A percentile compares a stretch with the other conserved stretches of the same genome.
Conservation (phyloP, 2,888 invertebrate genomes). For the Cistogaster globosa region DNA sequence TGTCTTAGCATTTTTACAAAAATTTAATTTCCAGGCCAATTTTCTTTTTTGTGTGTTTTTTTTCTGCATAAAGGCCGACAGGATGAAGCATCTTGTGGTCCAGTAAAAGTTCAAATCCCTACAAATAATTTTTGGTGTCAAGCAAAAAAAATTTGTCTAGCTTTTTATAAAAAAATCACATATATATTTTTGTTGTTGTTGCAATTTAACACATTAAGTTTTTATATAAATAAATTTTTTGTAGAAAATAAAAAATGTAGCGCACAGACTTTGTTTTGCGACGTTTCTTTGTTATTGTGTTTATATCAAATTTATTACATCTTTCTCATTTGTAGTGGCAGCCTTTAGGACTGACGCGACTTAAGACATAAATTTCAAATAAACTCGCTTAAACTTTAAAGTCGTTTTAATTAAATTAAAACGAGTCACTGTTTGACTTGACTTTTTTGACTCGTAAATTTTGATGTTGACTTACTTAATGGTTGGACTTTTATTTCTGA, state of each 20-base stretch:
- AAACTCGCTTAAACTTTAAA: slow-evolving; percentile 74
- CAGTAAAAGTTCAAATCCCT: too few species aligned
- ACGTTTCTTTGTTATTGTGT: neutral
- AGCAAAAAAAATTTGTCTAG: too few species aligned
- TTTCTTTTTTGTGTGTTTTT: too few species aligned
- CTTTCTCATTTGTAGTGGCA: slow-evolving; percentile 8
- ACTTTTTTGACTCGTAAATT: slow-evolving; percentile 50
- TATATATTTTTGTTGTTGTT: too few species aligned
- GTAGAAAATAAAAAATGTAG: neutral
- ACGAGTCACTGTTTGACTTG: slow-evolving; percentile 50
- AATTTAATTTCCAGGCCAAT: too few species aligned
- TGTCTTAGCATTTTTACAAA: too few species aligned
- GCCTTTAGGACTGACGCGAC: slow-evolving; percentile 66
- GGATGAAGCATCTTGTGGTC: too few species aligned
- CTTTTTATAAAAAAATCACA: too few species aligned
- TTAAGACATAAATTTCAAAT: slow-evolving; percentile 73
- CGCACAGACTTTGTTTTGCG: neutral
- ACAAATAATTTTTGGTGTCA: too few species aligned
- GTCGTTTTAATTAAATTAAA: slow-evolving; percentile 80
- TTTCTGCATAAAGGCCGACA: too few species aligned
- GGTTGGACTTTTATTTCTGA: slow-evolving; percentile 1
- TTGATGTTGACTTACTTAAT: slow-evolving; percentile 59
- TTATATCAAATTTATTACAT: slow-evolving; percentile 27
- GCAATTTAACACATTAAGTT: too few species aligned
- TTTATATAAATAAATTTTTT: neutral